Percentiles rank a stretch among this genome's conserved stretches.
Evolutionary conservation across 53 echinoderm and acorn worm species (phyloP).

Genomic region (Temnopleurus reevesii): DNA sequence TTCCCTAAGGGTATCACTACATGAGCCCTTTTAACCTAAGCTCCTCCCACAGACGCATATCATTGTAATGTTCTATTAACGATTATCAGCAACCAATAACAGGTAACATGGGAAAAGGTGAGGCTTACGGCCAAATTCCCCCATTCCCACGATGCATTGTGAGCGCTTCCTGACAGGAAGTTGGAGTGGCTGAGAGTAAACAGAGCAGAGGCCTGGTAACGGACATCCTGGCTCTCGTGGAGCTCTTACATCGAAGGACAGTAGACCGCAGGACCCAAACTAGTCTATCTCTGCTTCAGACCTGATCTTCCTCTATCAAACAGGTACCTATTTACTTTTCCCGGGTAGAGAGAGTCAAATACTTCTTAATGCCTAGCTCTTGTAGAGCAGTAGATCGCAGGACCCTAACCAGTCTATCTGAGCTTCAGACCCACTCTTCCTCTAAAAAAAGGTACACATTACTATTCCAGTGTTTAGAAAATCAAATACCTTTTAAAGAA

Average conservation of each 20-base stretch:
- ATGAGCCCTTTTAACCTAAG: not conserved
- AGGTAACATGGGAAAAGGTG: not conserved
- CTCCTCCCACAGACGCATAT: not conserved
- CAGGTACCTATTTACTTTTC: not conserved
- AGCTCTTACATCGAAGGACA: not conserved
- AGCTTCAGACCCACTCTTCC: no score
- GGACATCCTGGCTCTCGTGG: slow-evolving; percentile 42
- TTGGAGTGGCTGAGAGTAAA: slow-evolving; percentile 41
- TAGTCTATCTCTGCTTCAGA: not conserved
- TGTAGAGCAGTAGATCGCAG: no score
- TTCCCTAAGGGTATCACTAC: no score
- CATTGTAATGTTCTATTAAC: not conserved
- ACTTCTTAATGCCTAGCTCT: no score
- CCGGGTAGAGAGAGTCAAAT: no score
- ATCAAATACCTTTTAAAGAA: no score
- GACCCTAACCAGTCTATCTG: no score
- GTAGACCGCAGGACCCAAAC: not conserved
- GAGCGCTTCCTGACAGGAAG: slow-evolving; percentile 49
- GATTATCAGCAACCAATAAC: not conserved
- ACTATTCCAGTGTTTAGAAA: no score
- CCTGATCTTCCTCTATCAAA: not conserved
- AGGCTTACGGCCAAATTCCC: slow-evolving; percentile 37
- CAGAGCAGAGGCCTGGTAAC: slow-evolving; percentile 24
- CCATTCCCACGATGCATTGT: slow-evolving; percentile 58
- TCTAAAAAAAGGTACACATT: no score